Evolutionary conservation across 1,140 invertebrate genomes (phyloP), one percentile per base, ranked within the genome.

Genomic region (Cotesia glomerata): DNA sequence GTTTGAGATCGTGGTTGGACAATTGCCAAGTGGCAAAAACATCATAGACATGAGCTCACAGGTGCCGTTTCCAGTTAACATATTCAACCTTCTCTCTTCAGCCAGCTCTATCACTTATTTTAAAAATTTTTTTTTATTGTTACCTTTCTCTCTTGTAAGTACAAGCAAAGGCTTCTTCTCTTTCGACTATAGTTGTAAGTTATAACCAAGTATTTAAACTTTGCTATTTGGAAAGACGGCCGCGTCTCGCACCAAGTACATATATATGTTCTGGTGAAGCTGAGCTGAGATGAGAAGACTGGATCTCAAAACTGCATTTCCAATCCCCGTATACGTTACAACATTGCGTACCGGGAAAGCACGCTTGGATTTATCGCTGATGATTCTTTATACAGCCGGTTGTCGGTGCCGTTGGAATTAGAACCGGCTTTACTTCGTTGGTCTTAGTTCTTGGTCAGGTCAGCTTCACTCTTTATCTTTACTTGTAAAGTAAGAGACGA

Each of bases 21-120:
- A 13, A 5, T 26, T 13, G 70, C 70, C 70, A 72, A 72, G 61
- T 71, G 16, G 62, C 70, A 72, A 64, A 62, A 72, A 66, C 51
- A 72, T 66, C 62, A 72, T 66, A 63, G 62, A 72, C 70, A 72
- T 59, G 51, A 26, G 7, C 56, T 54, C 70, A 66, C 70, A 72
- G 70, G 70, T 72, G 70, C 63, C 39, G 68, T 61, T 59, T 69
- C 36, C 68, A 69, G 49, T 18, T 59, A 58, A 59, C 39, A 62
- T 39, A 16, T n/a, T 34, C 5, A 32, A 68, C 49, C 13, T 35
- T 51, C 8, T 36, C 4, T n/a, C 54, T 54, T 36, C 51, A 34
- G 52, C 51, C 51, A 32, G 49, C 56, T 26, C 56, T 32, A 9
- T 18, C 9, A 32, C 16, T 58, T 58, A 54, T 54, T n/a, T n/a